Evolutionary conservation across 2,888 invertebrate genomes (phyloP).

Genomic region (Callyntrura guangdongensis): DNA sequence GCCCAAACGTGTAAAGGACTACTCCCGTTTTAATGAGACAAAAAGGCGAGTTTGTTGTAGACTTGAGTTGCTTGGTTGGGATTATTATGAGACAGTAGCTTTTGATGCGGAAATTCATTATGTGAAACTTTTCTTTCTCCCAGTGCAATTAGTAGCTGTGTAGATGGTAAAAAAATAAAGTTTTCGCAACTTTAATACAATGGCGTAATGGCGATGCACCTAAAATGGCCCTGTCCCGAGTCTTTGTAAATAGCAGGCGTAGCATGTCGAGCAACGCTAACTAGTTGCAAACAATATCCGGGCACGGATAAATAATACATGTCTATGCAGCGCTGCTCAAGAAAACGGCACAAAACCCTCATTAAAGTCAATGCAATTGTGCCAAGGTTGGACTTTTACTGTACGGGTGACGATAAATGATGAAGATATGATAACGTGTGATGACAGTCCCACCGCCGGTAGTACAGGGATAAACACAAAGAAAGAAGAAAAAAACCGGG

Average conservation of each 20-base stretch:
- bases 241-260: background rate
- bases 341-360: too few species aligned
- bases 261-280: background rate
- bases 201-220: too few species aligned
- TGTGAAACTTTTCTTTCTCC: conserved; percentile 21
- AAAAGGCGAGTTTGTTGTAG: background rate
- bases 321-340: background rate
- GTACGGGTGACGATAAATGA: too few species aligned
- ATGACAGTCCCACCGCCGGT: too few species aligned
- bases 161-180: background rate
- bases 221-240: too few species aligned
- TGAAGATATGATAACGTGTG: too few species aligned
- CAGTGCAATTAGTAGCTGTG: background rate
- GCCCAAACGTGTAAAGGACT: background rate
- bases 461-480: too few species aligned
- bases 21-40: conserved; percentile 16
- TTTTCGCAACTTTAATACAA: too few species aligned
- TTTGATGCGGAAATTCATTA: conserved; percentile 53
- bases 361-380: too few species aligned
- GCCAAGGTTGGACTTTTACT: too few species aligned
- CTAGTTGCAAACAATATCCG: background rate
- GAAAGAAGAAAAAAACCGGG: background rate
- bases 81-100: background rate
- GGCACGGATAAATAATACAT: too few species aligned
- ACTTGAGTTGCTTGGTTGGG: background rate